A percentile compares a stretch with the other conserved stretches of the same genome.
Conservation (phyloP, 1,140 invertebrate genomes). For the Trypoxylus dichotomus region DNA sequence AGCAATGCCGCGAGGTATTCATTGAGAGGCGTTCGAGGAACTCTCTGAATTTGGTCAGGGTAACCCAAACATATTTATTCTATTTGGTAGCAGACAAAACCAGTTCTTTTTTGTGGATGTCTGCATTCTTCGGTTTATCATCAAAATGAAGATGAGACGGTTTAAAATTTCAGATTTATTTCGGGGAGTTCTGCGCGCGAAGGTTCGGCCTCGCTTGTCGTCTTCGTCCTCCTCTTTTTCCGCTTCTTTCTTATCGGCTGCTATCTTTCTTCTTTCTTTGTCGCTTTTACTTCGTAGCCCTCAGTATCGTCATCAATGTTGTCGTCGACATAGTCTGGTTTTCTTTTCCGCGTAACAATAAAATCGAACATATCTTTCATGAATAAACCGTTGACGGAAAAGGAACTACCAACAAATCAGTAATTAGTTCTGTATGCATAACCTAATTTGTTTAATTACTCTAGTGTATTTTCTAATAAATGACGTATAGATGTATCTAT, state of each 20-base stretch:
- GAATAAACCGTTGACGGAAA: neutral
- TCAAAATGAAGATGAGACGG: slow-evolving; percentile 29
- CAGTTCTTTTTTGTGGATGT: slow-evolving; percentile 29
- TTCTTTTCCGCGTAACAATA: slow-evolving; percentile 9
- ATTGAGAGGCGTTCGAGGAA: neutral
- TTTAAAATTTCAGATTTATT: slow-evolving; percentile 29
- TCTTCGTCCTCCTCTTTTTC: neutral
- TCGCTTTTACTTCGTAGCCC: neutral
- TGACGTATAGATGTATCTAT: no score
- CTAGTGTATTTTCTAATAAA: no score
- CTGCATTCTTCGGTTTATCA: slow-evolving; percentile 29
- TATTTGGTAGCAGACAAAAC: slow-evolving; percentile 27
- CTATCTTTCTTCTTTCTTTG: neutral
- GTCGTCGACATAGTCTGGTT: neutral
- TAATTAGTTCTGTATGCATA: neutral
- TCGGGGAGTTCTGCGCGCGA: neutral
- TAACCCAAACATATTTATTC: slow-evolving; percentile 30
- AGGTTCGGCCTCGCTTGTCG: neutral
- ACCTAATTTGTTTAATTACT: no score
- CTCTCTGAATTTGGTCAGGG: slow-evolving; percentile 27
- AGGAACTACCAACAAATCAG: neutral
- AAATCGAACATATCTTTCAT: neutral
- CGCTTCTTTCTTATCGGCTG: neutral
- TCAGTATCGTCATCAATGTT: neutral
- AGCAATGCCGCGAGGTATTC: neutral